A percentile compares a stretch with the other conserved stretches of the same genome.
Evolutionary conservation across 2,113 vertebrate genomes (phyloP).

Genomic region (Silurus glanis): DNA sequence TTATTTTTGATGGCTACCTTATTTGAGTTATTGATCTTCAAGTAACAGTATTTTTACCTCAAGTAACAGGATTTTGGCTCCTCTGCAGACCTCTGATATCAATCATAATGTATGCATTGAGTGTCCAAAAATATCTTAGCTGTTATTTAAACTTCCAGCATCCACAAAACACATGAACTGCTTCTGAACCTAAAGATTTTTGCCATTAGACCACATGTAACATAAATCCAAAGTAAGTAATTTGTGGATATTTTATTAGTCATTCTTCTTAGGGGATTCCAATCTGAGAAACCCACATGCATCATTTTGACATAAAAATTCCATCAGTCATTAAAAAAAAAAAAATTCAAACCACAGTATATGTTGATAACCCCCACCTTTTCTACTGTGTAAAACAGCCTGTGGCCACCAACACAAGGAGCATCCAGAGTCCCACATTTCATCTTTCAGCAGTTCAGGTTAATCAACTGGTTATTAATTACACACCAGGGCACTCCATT

Average conservation of each 20-base stretch:
- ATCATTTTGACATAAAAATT: constrained; percentile 23
- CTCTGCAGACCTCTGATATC: neutral
- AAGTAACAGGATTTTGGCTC: neutral
- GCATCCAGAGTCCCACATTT: constrained; percentile 4
- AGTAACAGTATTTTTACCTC: neutral
- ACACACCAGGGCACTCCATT: neutral
- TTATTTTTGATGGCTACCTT: neutral
- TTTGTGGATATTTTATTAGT: neutral
- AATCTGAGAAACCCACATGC: constrained; percentile 6
- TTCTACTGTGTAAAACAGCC: neutral
- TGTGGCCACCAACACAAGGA: neutral
- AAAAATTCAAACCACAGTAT: constrained; percentile 2
- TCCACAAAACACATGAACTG: constrained; percentile 15
- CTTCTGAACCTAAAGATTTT: neutral
- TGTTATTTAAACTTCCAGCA: constrained; percentile 9
- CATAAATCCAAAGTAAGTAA: constrained; percentile 7
- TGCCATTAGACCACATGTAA: constrained; percentile 8
- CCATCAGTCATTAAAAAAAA: neutral
- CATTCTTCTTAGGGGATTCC: constrained; percentile 10
- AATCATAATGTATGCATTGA: neutral
- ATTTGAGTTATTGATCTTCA: neutral
- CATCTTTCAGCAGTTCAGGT: constrained; percentile 2
- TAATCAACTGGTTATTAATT: constrained; percentile 23
- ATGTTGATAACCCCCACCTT: neutral
- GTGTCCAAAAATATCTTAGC: constrained; percentile 9